Evolutionary conservation across 2,113 vertebrate species (phyloP).

Genomic region (Rattus rattus): DNA sequence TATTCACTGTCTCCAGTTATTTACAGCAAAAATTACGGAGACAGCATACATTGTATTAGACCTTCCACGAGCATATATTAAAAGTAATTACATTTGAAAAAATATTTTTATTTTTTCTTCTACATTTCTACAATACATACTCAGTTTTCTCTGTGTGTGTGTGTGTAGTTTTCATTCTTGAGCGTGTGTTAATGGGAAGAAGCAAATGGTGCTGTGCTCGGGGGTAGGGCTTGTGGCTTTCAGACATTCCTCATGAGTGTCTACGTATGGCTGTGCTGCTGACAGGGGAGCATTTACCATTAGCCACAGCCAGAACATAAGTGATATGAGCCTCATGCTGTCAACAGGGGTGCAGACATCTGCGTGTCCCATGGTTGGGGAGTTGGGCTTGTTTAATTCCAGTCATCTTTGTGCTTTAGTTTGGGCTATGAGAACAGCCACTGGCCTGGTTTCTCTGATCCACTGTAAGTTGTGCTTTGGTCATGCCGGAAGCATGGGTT

Average conservation of each 20-base stretch:
- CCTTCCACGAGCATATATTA: constrained; percentile 92
- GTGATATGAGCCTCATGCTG: constrained; percentile 60
- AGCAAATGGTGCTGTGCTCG: constrained; percentile 83
- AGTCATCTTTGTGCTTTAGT: constrained; percentile 85
- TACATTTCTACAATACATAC: constrained; percentile 91
- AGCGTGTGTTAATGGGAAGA: constrained; percentile 83
- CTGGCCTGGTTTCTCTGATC: constrained; percentile 68
- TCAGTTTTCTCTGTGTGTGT: constrained; percentile 83
- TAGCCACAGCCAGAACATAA: constrained; percentile 30
- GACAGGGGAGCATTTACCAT: background rate
- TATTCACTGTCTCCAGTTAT: constrained; percentile 94
- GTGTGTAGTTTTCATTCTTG: constrained; percentile 77
- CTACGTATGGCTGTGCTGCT: background rate
- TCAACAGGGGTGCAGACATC: constrained; percentile 33
- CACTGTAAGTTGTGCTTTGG: constrained; percentile 73
- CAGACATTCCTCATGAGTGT: constrained; percentile 70
- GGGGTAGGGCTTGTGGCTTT: constrained; percentile 80
- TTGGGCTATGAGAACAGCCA: constrained; percentile 81
- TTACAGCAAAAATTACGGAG: constrained; percentile 94
- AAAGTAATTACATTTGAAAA: constrained; percentile 92
- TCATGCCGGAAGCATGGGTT: constrained; percentile 74
- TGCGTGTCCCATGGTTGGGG: constrained; percentile 52
- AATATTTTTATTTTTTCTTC: constrained; percentile 90
- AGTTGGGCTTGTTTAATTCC: constrained; percentile 59
- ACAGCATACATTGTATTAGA: constrained; percentile 91